Evolutionary conservation across 2,888 invertebrate genomes (phyloP), one percentile per base, ranked within the genome.

Genomic region (Coelinius sp.): DNA sequence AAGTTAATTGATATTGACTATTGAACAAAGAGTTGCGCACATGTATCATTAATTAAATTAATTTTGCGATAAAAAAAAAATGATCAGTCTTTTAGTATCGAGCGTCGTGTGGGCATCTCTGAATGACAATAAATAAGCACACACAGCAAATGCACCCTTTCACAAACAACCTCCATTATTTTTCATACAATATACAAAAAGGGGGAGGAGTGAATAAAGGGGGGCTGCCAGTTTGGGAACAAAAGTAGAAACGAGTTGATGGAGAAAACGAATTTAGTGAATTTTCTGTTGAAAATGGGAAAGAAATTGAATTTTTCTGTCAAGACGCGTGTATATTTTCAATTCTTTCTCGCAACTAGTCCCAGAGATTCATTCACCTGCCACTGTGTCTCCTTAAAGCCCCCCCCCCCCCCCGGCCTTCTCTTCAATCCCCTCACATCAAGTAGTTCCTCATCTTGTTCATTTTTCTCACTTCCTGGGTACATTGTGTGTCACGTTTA

Each of bases 81-180:
- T n/a, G n/a, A 68, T 77, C 77, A 77, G 77, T 77, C 77, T 77
- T 77, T 71, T 74, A 70, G 69, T 70, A 73, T 70, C 71, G 74
- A 71, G 71, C 35, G 35, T 53, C 52, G 62, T 67, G 25, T 38
- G 46, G 49, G 6, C 49, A 6, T 49, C 52, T 52, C 35, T 24
- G 27, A 64, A 63, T 49, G 66, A 38, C 25, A 65, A 24, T 25
- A 44, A 52, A 53, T 22, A 38, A 35, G 35, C 22, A 59, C 20
- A 59, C 35, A 59, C 35, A 59, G 10, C 31, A 59, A 6, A 56
- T 27, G 31, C 31, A 56, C n/a, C 59, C 35, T 59, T 59, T 35
- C 14, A 20, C 35, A 20, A 59, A 59, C 17, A 27, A 31, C 35
- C 35, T 8, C 59, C 59, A 10, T 35, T 14, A 31, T 59, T 31